Percentiles rank a stretch among this genome's conserved stretches.
Conservation (phyloP, 2,888 invertebrate species). For the Coelopa pilipes region DNA sequence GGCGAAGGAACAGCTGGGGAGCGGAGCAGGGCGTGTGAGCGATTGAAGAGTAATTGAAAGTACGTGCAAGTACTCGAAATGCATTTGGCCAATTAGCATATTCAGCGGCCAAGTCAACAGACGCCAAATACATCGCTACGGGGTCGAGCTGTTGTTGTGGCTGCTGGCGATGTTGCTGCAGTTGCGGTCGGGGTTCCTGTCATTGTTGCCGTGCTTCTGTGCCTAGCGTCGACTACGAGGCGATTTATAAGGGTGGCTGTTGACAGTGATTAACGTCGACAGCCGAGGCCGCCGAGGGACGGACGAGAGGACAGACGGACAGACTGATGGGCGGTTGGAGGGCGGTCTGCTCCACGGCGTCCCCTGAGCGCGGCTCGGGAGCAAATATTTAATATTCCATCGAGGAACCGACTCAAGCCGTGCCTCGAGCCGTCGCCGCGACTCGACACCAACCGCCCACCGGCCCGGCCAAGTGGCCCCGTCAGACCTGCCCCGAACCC, state of each 20-base stretch:
- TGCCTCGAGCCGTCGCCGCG: background rate
- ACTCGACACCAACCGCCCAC: background rate
- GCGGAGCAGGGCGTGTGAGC: constrained; percentile 7
- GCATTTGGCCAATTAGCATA: constrained; percentile 63
- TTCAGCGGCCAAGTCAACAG: constrained; percentile 42
- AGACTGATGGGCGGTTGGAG: background rate
- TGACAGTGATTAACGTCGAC: constrained; percentile 10
- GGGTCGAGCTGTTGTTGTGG: background rate
- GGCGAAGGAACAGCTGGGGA: background rate
- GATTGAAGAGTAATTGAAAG: constrained; percentile 29
- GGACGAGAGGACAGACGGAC: background rate
- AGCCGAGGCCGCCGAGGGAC: background rate
- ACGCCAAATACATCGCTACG: constrained; percentile 10
- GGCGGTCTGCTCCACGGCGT: background rate
- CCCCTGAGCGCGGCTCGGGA: background rate
- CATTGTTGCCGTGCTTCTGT: no score
- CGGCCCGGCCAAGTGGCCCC: background rate
- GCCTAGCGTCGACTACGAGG: background rate
- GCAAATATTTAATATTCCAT: constrained; percentile 33
- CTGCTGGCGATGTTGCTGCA: no score
- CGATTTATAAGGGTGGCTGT: constrained; percentile 12
- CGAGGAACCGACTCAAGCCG: constrained; percentile 11
- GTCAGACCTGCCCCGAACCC: no score
- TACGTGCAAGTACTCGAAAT: constrained; percentile 55
- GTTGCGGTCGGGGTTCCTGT: background rate